Base-by-base conservation (phyloP, 2,888 invertebrate genomes). In the Vandiemenella viatica region DNA sequence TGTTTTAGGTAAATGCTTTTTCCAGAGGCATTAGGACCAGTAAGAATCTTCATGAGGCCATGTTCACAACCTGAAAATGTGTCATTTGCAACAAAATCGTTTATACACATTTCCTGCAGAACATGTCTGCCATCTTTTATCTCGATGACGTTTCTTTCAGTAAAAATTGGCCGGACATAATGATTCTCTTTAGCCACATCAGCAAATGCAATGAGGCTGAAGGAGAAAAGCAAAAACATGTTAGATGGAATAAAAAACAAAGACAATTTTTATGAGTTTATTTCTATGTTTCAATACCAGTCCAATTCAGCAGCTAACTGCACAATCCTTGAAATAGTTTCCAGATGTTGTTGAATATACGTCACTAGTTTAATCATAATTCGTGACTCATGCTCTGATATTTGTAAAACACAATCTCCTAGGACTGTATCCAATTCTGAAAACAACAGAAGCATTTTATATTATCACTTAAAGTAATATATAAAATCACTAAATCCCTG, bases 1-100 rank as follows among this genome's bases (percentile, higher is more conserved):
- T 91, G 89, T 66, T 91, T 92, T 61, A 95, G 71, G 64, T 87
- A 95, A 21, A 92, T 79, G 52, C 88, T 92, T 67, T 95, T 96
- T 3, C 95, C 95, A 60, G 88, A 85, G 1, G 87, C 80, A 65
- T 93, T 95, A 0, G 93, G 88, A 1, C 92, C 93, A 0, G 88
- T 89, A 5, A 93, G 67, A 44, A 95, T 74, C 62, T 84, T 85
- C 19, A 92, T 74, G 10, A 69, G 65, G 15, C 75, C 75, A 6
- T 69, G 66, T 1, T 67, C 61, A 5, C 57, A 59, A 5, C 77
- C 75, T 48, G 82, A 82, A 50, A 66, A 62, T 6, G 76, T 73
- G 59, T 83, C 77, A 63, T 91, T 91, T 0, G 85, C 74, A 3
- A 90, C 82, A 62, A 81, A 86, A 54, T 71, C 72, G 48, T 75